Evolutionary conservation across 2,888 invertebrate genomes (phyloP).

Genomic region (Latrodectus hesperus): DNA sequence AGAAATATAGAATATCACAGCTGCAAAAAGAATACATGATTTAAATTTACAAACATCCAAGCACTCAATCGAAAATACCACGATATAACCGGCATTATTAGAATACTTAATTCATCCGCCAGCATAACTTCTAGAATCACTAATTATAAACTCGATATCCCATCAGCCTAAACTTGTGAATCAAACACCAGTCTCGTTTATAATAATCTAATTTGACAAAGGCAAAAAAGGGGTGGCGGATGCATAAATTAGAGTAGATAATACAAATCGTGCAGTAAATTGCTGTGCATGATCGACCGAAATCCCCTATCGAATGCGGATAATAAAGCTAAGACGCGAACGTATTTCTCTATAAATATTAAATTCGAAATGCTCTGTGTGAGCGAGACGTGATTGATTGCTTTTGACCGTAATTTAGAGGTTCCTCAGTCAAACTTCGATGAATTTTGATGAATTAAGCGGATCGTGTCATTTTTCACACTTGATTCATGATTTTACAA

Average conservation of each 20-base stretch:
- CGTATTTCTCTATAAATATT: slow-evolving; percentile 47
- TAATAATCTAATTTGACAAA: slow-evolving; percentile 21
- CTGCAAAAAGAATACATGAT: too few species aligned
- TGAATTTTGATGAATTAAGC: slow-evolving; percentile 32
- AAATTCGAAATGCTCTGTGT: slow-evolving; percentile 38
- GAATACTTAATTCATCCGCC: too few species aligned
- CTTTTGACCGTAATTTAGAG: slow-evolving; percentile 40
- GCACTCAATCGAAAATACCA: too few species aligned
- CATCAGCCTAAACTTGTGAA: slow-evolving; percentile 2
- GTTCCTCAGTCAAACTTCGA: slow-evolving; percentile 21
- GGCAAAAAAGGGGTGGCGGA: background rate
- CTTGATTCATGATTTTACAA: background rate
- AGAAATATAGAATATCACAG: too few species aligned
- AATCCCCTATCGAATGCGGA: background rate
- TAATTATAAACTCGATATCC: slow-evolving; percentile 46
- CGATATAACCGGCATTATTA: too few species aligned
- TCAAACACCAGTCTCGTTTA: background rate
- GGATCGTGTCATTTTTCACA: slow-evolving; percentile 21
- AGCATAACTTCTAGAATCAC: background rate
- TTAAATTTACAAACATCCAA: too few species aligned
- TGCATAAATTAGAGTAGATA: slow-evolving; percentile 22
- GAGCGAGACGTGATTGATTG: slow-evolving; percentile 32
- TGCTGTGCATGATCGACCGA: slow-evolving; percentile 16
- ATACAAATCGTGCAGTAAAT: slow-evolving; percentile 44
- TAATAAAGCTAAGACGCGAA: background rate